Percentiles rank a stretch among this genome's conserved stretches.
Conservation (phyloP, 2,113 vertebrate species). For the Mus musculus region GRCm39 chr13:73043001-73043500, state of each 20-base stretch:
- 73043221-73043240: conserved; percentile 88
- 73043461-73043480: conserved; percentile 90
- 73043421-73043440: conserved; percentile 99
- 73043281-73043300: conserved; percentile 99
- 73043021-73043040: conserved; percentile 68
- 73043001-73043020: conserved; percentile 72
- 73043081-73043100: conserved; percentile 89
- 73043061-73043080: conserved; percentile 83
- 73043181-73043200: conserved; percentile 85
- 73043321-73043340: conserved; percentile 99
- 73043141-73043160: not conserved
- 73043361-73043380: conserved; percentile 98
- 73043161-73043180: conserved; percentile 85
- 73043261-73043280: conserved; percentile 96
- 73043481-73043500: conserved; percentile 90
- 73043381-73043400: conserved; percentile 98
- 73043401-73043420: conserved; percentile 99
- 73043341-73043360: conserved; percentile 98
- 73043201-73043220: conserved; percentile 92
- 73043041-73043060: conserved; percentile 78
- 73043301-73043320: conserved; percentile 99
- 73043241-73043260: conserved; percentile 88
- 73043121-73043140: conserved; percentile 65
- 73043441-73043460: conserved; percentile 99
- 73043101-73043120: conserved; percentile 90